These are phyloP conservation scores for Alloscopus bannaensis DNA, from an alignment of 2,888 invertebrate species.

Conservation along the genomic window DNA sequence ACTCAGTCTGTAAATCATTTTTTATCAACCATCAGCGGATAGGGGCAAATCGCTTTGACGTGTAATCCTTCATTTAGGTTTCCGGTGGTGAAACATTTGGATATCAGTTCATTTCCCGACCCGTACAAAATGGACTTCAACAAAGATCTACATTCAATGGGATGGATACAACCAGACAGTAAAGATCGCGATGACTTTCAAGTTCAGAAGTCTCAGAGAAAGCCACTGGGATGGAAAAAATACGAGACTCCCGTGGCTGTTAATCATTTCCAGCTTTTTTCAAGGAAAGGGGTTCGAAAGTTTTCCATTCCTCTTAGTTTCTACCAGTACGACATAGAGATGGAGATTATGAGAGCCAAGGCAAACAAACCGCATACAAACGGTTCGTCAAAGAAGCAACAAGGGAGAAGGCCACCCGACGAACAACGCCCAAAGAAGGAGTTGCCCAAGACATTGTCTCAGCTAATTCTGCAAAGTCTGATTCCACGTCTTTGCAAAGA, in stretches of 20 bases:
- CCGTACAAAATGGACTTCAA: too few relatives aligned
- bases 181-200: too few relatives aligned
- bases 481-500: constrained; percentile 5
- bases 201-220: too few relatives aligned
- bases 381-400: neutral
- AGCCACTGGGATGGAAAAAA: neutral
- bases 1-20: too few relatives aligned
- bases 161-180: too few relatives aligned
- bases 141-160: too few relatives aligned
- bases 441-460: constrained; percentile 43
- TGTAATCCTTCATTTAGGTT: too few relatives aligned
- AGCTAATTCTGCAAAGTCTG: constrained; percentile 24
- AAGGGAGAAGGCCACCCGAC: neutral
- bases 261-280: neutral
- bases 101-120: too few relatives aligned
- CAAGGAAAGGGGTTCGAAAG: neutral
- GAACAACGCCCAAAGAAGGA: constrained; percentile 5
- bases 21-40: too few relatives aligned
- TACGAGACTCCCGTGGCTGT: neutral
- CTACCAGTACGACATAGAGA: constrained; percentile 1
- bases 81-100: too few relatives aligned
- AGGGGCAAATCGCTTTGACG: too few relatives aligned
- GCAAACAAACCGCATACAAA: neutral
- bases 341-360: neutral
- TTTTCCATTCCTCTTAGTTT: neutral